Percentiles rank a stretch among this genome's conserved stretches.
phyloP scores from a whole-genome alignment of 2,888 invertebrate genomes.

The Chouioia cunea region DNA sequence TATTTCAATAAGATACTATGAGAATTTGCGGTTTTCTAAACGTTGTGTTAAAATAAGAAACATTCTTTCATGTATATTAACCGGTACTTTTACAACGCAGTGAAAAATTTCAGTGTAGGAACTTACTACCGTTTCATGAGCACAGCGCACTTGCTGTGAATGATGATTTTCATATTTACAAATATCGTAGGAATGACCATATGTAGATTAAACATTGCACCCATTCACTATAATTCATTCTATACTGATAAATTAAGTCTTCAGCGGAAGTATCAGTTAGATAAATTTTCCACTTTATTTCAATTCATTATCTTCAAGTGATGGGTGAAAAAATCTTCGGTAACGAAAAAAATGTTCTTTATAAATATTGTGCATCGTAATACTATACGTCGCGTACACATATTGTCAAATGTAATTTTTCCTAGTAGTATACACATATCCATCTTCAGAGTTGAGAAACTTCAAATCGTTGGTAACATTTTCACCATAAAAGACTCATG shows the following conservation, averaged over 20 bases:
- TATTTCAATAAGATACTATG: too few relatives aligned
- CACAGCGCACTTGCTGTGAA: slow-evolving; percentile 30
- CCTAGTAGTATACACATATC: too few relatives aligned
- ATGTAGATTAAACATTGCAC: too few relatives aligned
- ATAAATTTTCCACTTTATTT: slow-evolving; percentile 6
- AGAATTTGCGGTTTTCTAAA: too few relatives aligned
- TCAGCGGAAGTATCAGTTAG: slow-evolving; percentile 32
- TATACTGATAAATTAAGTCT: slow-evolving; percentile 2
- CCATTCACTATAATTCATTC: too few relatives aligned
- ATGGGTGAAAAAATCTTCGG: not conserved
- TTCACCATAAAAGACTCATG: too few relatives aligned
- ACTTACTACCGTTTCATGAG: slow-evolving; percentile 43
- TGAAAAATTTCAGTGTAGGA: slow-evolving; percentile 31
- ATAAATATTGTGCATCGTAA: not conserved
- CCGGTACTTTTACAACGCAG: slow-evolving; percentile 20
- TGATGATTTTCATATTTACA: slow-evolving; percentile 26
- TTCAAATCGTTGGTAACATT: too few relatives aligned
- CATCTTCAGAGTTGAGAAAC: slow-evolving; percentile 25
- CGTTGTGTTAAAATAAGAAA: too few relatives aligned
- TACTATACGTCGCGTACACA: too few relatives aligned
- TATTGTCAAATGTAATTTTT: too few relatives aligned
- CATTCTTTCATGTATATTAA: not conserved
- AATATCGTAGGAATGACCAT: not conserved
- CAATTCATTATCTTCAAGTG: not conserved
- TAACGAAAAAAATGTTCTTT: not conserved